Evolutionary conservation across 1,140 invertebrate species (phyloP).

Genomic region (Drosophila ficusphila): DNA sequence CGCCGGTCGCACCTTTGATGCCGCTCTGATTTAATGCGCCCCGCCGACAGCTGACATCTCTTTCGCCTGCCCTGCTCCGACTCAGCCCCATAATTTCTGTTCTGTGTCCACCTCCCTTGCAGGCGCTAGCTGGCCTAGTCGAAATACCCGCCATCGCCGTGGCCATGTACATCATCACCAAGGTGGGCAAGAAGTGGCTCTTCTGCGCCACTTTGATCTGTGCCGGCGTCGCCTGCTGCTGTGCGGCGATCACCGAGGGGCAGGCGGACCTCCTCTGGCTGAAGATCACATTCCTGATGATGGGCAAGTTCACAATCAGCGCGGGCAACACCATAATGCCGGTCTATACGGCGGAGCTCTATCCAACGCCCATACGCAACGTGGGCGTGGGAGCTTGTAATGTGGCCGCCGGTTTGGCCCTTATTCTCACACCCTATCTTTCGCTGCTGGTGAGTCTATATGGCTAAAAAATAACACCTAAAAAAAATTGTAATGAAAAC

Average conservation of each 20-base stretch:
- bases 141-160: constrained; percentile 90
- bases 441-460: constrained; percentile 87
- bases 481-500: neutral
- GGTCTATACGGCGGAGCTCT: constrained; percentile 90
- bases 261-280: constrained; percentile 85
- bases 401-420: constrained; percentile 88
- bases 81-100: neutral
- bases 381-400: constrained; percentile 90
- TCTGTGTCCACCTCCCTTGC: neutral
- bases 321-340: constrained; percentile 90
- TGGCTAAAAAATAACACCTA: neutral
- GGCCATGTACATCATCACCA: constrained; percentile 89
- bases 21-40: constrained; percentile 62
- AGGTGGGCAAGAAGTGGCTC: constrained; percentile 88
- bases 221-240: constrained; percentile 88
- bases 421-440: constrained; percentile 90
- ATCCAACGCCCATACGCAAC: constrained; percentile 90
- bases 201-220: constrained; percentile 87
- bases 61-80: constrained; percentile 9
- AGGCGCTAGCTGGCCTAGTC: constrained; percentile 87
- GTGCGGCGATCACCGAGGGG: constrained; percentile 85
- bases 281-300: constrained; percentile 87
- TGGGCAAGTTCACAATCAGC: constrained; percentile 89
- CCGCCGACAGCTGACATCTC: constrained; percentile 56
- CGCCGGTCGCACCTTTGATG: constrained; percentile 67